A percentile compares a stretch with the other conserved stretches of the same genome.
phyloP scores from a whole-genome alignment of 2,113 vertebrate genomes.

The Alexandromys fortis region DNA sequence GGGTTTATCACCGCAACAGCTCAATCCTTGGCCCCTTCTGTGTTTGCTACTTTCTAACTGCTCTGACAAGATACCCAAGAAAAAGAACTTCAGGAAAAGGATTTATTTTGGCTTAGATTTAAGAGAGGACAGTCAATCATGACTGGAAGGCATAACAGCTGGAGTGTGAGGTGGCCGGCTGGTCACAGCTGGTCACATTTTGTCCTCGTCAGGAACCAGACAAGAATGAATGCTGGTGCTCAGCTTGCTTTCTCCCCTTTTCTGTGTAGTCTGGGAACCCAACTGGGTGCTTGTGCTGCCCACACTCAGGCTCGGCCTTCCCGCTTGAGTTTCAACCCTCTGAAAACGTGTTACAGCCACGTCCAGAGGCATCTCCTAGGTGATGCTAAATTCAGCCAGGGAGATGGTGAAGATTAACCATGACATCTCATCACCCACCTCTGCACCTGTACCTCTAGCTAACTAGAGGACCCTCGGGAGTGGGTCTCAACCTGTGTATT shows the following conservation, averaged over 20 bases:
- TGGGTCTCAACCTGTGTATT: not conserved
- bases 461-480: rapidly evolving
- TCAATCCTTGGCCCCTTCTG: not conserved
- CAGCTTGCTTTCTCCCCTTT: not conserved
- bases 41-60: not conserved
- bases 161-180: not conserved
- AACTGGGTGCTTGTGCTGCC: no score
- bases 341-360: not conserved
- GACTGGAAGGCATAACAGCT: not conserved
- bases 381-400: not conserved
- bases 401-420: not conserved
- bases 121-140: no score
- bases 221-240: not conserved
- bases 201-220: not conserved
- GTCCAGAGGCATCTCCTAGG: not conserved
- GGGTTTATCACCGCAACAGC: not conserved
- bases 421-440: not conserved
- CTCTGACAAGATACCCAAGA: not conserved
- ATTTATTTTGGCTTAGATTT: not conserved
- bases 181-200: not conserved
- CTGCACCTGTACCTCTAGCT: not conserved
- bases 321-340: not conserved
- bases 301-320: not conserved
- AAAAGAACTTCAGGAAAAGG: not conserved
- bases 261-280: not conserved